Base-by-base conservation (phyloP, 2,888 invertebrate species). In the Epistrophe grossulariae region DNA sequence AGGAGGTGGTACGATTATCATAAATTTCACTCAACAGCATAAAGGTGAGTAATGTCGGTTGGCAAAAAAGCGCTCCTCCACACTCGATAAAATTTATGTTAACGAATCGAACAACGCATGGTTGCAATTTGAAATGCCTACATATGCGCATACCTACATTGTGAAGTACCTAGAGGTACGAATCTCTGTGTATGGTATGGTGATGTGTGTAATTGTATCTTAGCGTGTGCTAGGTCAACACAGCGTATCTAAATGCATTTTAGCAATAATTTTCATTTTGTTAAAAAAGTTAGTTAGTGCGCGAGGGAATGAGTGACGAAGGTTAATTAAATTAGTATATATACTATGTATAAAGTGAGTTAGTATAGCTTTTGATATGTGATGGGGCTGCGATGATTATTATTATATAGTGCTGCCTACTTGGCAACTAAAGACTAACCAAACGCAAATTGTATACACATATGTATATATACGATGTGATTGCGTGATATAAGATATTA, bases 41-140 rank as follows among this genome's bases (percentile, higher is more conserved):
- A 88, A 88, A 88, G 55, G 79, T 88, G 88, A 88, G 82, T 88
- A 88, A 88, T 88, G 84, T 73, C 57, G 72, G 72, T 70, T 70
- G 73, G 57, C 71, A 77, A 48, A 48, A 79, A 71, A 79, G 28
- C 48, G 76, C 55, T 72, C 64, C 76, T 79, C 74, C 73, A 81
- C 85, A 81, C 71, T 68, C 70, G 73, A 79, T 73, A 78, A 68
- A 78, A 79, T 83, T 87, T 87, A 87, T 87, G 78, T 57, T 76
- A 74, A 72, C 79, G 76, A 82, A 79, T 79, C 55, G 71, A 83
- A 87, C 62, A 57, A 66, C 57, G 55, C 64, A 80, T 66, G 70
- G 62, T n/a, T 59, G 31, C 68, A 78, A 84, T 79, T 57, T 57
- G 71, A 79, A 79, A 85, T 76, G 43, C 35, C 24, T 6, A 31